These are phyloP conservation scores for Pissodes strobi DNA, from an alignment of 1,140 invertebrate species.

Conservation along the genomic window DNA sequence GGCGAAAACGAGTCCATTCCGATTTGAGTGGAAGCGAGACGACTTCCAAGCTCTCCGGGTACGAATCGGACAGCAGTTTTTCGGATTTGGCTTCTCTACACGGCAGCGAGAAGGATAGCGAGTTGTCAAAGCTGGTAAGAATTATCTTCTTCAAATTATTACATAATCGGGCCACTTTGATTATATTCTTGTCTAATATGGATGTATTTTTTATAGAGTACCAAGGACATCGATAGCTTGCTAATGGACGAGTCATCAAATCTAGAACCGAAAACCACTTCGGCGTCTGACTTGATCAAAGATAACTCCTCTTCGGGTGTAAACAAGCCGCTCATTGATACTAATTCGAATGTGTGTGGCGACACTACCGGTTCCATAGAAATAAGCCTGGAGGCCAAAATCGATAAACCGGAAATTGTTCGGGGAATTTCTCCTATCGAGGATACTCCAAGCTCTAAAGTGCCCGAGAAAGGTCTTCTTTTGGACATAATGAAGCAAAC, in stretches of 20 bases:
- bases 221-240: conserved; percentile 9
- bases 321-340: conserved; percentile 42
- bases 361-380: conserved; percentile 44
- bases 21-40: conserved; percentile 62
- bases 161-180: too few relatives aligned
- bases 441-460: conserved; percentile 51
- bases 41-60: conserved; percentile 62
- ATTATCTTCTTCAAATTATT: too few relatives aligned
- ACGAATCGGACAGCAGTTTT: conserved; percentile 66
- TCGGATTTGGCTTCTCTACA: conserved; percentile 59
- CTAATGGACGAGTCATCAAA: conserved; percentile 19
- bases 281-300: neutral
- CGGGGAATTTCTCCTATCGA: conserved; percentile 45
- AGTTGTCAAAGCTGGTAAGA: conserved; percentile 27
- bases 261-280: conserved; percentile 1
- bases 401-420: neutral
- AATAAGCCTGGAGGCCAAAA: conserved; percentile 22
- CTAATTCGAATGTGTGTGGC: conserved; percentile 49
- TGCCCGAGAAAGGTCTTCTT: conserved; percentile 55
- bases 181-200: too few relatives aligned
- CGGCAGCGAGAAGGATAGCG: conserved; percentile 56
- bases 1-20: conserved; percentile 62
- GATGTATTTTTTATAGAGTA: conserved; percentile 8
- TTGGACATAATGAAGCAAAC: conserved; percentile 58
- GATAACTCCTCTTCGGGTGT: neutral